Conservation (phyloP, 2,888 invertebrate species). For the Drosophila maculinotata region DNA sequence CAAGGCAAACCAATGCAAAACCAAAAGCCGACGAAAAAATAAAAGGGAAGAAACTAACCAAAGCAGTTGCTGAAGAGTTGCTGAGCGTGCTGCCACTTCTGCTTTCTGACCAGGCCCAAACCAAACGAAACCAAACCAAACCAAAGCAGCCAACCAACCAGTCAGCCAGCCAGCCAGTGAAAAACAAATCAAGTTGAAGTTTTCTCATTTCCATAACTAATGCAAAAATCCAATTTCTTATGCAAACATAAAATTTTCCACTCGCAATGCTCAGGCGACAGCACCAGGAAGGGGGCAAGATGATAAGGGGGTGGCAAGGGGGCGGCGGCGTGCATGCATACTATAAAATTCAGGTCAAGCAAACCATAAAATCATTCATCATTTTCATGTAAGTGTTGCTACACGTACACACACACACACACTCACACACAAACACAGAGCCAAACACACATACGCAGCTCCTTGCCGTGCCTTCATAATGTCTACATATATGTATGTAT, state of each 20-base stretch:
- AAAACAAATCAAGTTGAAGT: slow-evolving; percentile 81
- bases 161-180: slow-evolving; percentile 54
- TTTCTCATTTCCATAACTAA: slow-evolving; percentile 84
- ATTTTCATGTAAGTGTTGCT: slow-evolving; percentile 82
- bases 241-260: slow-evolving; percentile 83
- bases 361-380: slow-evolving; percentile 84
- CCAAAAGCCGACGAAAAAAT: slow-evolving; percentile 43
- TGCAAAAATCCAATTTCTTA: slow-evolving; percentile 85
- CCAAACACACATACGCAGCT: slow-evolving; percentile 32
- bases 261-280: slow-evolving; percentile 73
- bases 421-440: slow-evolving; percentile 43
- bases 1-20: slow-evolving; percentile 61
- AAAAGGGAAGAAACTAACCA: slow-evolving; percentile 40
- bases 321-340: slow-evolving; percentile 68
- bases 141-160: slow-evolving; percentile 12
- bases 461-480: slow-evolving; percentile 64
- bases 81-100: slow-evolving; percentile 52
- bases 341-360: slow-evolving; percentile 83
- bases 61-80: slow-evolving; percentile 72
- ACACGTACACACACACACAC: slow-evolving; percentile 55
- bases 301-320: background rate
- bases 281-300: slow-evolving; percentile 36
- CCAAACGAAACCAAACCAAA: slow-evolving; percentile 14
- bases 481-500: slow-evolving; percentile 20
- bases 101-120: slow-evolving; percentile 64